These are phyloP conservation scores for Asbolus verrucosus DNA, from an alignment of 1,140 invertebrate species.

Conservation along the genomic window DNA sequence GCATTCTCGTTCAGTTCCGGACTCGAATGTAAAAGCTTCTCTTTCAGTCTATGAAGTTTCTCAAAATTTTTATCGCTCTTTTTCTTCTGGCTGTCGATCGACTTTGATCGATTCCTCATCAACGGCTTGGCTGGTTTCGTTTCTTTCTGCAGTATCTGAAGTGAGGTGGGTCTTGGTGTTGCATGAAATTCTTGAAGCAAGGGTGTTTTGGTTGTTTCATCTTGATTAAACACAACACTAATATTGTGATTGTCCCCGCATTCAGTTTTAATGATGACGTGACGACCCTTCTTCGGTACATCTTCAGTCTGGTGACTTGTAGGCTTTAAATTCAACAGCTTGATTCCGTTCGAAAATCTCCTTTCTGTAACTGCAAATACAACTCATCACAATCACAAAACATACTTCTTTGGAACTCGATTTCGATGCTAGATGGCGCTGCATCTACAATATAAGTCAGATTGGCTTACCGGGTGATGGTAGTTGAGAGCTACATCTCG, in stretches of 20 bases:
- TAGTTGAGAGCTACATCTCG: slow-evolving; percentile 65
- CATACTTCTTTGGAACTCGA: too few relatives aligned
- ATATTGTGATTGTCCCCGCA: slow-evolving; percentile 48
- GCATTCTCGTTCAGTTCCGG: slow-evolving; percentile 60
- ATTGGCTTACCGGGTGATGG: slow-evolving; percentile 62
- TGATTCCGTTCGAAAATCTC: slow-evolving; percentile 50
- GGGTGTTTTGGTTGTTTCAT: slow-evolving; percentile 36
- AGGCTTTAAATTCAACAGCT: slow-evolving; percentile 55
- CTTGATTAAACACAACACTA: slow-evolving; percentile 53
- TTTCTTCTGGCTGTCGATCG: slow-evolving; percentile 59
- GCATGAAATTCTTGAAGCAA: slow-evolving; percentile 46
- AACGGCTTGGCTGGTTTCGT: slow-evolving; percentile 43
- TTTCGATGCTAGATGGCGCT: not conserved
- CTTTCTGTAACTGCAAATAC: slow-evolving; percentile 41
- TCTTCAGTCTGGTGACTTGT: slow-evolving; percentile 35
- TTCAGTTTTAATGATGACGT: slow-evolving; percentile 61
- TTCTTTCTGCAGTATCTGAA: slow-evolving; percentile 52
- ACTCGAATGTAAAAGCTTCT: slow-evolving; percentile 64
- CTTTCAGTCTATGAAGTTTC: slow-evolving; percentile 65
- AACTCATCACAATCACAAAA: not conserved
- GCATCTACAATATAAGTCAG: not conserved
- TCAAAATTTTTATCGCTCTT: slow-evolving; percentile 57
- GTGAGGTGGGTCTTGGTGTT: slow-evolving; percentile 54
- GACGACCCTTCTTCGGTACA: slow-evolving; percentile 50
- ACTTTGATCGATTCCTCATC: slow-evolving; percentile 59